Base-by-base conservation (phyloP, 2,888 invertebrate genomes). In the Caenorhabditis sp. region DNA sequence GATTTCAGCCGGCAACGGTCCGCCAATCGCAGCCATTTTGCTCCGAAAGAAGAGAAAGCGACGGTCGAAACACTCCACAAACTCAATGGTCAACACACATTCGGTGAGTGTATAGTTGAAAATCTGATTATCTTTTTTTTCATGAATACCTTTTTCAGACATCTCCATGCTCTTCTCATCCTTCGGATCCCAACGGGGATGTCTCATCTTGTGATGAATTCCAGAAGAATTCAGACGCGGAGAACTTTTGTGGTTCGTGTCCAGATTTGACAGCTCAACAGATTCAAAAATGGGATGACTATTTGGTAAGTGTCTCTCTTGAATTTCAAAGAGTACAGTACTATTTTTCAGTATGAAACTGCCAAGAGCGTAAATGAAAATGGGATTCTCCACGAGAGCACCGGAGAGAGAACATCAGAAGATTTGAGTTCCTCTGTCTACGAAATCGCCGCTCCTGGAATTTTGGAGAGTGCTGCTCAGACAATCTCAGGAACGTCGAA, bases 11-110 rank as follows among this genome's bases (percentile, higher is more conserved):
- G 89, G 88, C 56, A 82, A 82, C 76, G 90, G 90, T 54, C 87
- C 89, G 10, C 89, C 90, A 38, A 90, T 90, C 66, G 89, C 89
- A 24, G 90, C 90, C 10, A 90, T 90, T 79, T 87, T 90, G 35
- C 76, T 90, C 72, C 84, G 89, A 54, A 90, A 90, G 69, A 89
- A 88, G 79, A 66, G 90, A 51, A 87, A 87, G 66, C 82, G 88
- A 75, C 84, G 89, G 31, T 80, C 87, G 41, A 85, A 86, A 76
- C 82, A 87, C 47, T 56, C 64, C 22, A 85, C 87, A 8, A 73
- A 87, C 49, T 86, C 87, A 24, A 85, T 85, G 84, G 85, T 77
- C 56, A 74, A 74, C 56, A 72, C 68, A 31, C 80, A 79, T 64
- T 83, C 83, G 4, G 82, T 82, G n/a, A 68, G 80, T 59, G 3